Evolutionary conservation across 1,140 invertebrate genomes (phyloP).

Genomic region (Heterodera schachtii): DNA sequence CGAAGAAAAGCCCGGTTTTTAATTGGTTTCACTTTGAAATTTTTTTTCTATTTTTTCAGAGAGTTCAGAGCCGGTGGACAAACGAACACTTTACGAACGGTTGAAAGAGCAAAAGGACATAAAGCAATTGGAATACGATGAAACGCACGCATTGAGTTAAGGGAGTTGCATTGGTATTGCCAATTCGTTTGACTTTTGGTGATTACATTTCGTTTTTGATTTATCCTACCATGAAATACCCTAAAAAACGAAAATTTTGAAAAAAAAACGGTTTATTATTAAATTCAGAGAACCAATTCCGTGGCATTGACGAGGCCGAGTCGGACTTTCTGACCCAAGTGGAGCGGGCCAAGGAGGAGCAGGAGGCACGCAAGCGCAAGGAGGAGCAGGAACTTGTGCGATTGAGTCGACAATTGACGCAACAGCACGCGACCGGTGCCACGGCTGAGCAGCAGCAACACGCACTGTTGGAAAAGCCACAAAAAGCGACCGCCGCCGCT

Average conservation of each 20-base stretch:
- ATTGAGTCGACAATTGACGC: background rate
- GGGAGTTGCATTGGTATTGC: constrained; percentile 36
- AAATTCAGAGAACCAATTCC: constrained; percentile 29
- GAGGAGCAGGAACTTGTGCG: constrained; percentile 17
- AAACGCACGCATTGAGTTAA: constrained; percentile 87
- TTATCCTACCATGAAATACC: no score
- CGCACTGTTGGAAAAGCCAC: constrained; percentile 11
- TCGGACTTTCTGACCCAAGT: constrained; percentile 20
- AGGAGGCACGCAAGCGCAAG: constrained; percentile 15
- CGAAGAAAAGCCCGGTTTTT: constrained; percentile 10
- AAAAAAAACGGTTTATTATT: no score
- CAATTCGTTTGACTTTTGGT: no score
- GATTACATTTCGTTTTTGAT: no score
- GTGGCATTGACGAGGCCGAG: constrained; percentile 23
- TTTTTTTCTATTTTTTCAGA: constrained; percentile 69
- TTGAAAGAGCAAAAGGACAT: constrained; percentile 87
- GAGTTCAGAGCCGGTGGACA: constrained; percentile 75
- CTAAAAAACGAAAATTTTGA: no score
- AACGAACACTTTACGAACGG: constrained; percentile 81
- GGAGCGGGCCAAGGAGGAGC: background rate
- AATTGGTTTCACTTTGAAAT: background rate
- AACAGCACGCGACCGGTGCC: no score
- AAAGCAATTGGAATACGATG: constrained; percentile 88
- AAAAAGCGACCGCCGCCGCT: background rate
- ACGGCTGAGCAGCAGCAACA: constrained; percentile 1